Percentiles rank a stretch among this genome's conserved stretches.
Conservation (phyloP, 2,888 invertebrate genomes). For the Oasisia sp. region DNA sequence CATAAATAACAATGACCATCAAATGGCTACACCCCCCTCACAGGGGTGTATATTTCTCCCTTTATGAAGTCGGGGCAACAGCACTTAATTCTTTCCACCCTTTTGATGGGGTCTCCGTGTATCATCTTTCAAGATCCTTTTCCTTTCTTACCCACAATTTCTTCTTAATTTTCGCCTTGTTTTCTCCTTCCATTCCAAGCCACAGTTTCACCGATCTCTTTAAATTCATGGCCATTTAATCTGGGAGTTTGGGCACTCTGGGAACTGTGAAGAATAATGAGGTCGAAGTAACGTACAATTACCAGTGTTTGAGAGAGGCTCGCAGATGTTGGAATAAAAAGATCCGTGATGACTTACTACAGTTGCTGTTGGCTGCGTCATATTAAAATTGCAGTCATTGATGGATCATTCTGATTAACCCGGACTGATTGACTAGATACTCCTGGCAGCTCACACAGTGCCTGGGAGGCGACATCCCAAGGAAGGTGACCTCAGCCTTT, state of each 20-base stretch:
- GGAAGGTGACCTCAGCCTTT: background rate
- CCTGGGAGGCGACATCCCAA: background rate
- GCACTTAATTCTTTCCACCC: too few relatives aligned
- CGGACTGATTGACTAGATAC: background rate
- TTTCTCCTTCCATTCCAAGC: too few relatives aligned
- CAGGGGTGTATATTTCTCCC: background rate
- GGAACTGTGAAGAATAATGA: background rate
- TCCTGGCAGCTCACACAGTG: background rate
- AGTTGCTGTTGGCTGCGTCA: background rate
- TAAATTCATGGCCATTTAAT: background rate
- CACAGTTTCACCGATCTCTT: too few relatives aligned
- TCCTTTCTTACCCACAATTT: too few relatives aligned
- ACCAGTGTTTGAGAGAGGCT: background rate
- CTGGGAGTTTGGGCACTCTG: background rate
- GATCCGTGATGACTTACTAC: background rate
- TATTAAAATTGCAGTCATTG: background rate
- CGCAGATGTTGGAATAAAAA: background rate
- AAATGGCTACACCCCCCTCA: background rate
- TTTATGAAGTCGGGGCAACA: too few relatives aligned
- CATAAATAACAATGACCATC: background rate
- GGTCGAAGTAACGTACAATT: background rate
- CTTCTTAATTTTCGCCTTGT: too few relatives aligned
- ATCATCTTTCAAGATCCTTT: too few relatives aligned
- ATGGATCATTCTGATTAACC: conserved; percentile 1
- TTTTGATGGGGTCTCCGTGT: too few relatives aligned